Base-by-base conservation (phyloP, 2,888 invertebrate genomes). In the Copidosoma aretas region DNA sequence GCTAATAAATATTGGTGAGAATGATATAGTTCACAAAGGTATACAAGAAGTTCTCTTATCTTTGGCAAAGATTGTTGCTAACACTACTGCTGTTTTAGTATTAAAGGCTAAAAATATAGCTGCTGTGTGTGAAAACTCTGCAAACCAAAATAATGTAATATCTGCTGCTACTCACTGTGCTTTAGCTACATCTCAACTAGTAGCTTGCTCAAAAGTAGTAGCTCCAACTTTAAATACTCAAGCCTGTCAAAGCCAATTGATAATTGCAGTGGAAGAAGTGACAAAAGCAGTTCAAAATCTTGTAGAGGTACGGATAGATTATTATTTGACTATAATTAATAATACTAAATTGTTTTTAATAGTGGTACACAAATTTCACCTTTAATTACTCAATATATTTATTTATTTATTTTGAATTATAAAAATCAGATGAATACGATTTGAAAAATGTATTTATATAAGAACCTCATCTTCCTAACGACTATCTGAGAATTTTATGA, bases 111-210 rank as follows among this genome's bases (percentile, higher is more conserved):
- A 98, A 86, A 94, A 94, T 78, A 97, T 98, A 73, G 97, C 98
- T 0, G 93, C 94, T 0, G 93, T 93, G 74, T 93, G 93, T 79
- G 89, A 90, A 59, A 91, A 93, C 77, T 92, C 92, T 73, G 90
- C 89, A 49, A 89, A 91, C 41, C 94, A 95, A 85, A 94, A 94
- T 83, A 87, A 88, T 77, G 95, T 98, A 58, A 98, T 99, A 76
- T 93, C 94, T 0, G 94, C 97, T 0, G 99, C 99, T 1, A 98
- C 98, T 0, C 93, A 97, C 82, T 97, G 97, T 83, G 99, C 99
- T 0, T 86, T 98, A 53, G 96, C 98, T 10, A 98, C 99, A 8
- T 98, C 98, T 52, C 98, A 98, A 80, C 87, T 99, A 2, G 98
- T 99, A 0, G 98, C 98, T 0, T 97, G 97, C 80, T 94, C 98